These are phyloP conservation scores for Protophormia terraenovae DNA, from an alignment of 2,888 invertebrate genomes.

Conservation along the genomic window DNA sequence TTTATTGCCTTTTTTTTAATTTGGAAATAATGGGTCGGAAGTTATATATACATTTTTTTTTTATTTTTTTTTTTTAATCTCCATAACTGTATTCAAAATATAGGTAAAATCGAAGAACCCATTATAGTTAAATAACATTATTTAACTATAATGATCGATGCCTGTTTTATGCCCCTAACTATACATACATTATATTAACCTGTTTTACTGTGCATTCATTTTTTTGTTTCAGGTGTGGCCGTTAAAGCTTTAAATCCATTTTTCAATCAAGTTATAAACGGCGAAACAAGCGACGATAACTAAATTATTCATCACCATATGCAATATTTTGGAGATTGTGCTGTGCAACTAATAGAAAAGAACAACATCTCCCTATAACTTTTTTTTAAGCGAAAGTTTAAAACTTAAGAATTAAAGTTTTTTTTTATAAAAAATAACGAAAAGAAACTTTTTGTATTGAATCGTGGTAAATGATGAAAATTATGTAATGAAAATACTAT, in stretches of 20 bases:
- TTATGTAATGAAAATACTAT: conserved; percentile 30
- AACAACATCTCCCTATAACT: conserved; percentile 12
- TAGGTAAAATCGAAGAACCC: too few relatives aligned
- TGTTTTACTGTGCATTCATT: too few relatives aligned
- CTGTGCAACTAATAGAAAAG: conserved; percentile 18
- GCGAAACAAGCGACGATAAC: conserved; percentile 78
- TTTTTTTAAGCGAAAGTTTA: conserved; percentile 6
- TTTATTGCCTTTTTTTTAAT: too few relatives aligned
- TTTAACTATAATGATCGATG: too few relatives aligned
- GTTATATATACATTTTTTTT: too few relatives aligned
- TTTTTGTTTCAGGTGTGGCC: conserved; percentile 76
- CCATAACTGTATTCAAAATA: too few relatives aligned
- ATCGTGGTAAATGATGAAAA: conserved; percentile 14
- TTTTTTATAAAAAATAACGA: neutral
- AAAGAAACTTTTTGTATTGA: conserved; percentile 31
- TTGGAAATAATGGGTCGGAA: too few relatives aligned
- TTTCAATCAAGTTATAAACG: conserved; percentile 76
- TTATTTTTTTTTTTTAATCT: too few relatives aligned
- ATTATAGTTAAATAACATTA: too few relatives aligned
- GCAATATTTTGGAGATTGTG: conserved; percentile 25
- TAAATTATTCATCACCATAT: conserved; percentile 69
- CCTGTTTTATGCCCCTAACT: too few relatives aligned
- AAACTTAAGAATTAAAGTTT: conserved; percentile 26
- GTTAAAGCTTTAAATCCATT: conserved; percentile 79
- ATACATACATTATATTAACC: too few relatives aligned